Conservation (phyloP, 2,888 invertebrate genomes). For the Entomobrya proxima region DNA sequence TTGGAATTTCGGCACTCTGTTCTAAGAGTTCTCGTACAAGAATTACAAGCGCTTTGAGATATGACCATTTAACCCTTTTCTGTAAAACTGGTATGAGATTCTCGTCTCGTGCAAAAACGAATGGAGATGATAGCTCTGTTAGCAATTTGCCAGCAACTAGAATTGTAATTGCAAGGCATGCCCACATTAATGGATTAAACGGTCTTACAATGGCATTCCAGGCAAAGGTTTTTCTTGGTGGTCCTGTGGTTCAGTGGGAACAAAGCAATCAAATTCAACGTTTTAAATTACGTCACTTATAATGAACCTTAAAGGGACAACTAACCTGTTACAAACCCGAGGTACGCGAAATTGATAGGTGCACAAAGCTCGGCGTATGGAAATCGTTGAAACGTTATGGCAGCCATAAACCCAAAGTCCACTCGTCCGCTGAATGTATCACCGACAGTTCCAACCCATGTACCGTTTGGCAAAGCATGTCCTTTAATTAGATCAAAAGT, state of each 20-base stretch:
- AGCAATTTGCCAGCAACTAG: not conserved
- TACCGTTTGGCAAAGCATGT: constrained; percentile 51
- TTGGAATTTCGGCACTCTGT: constrained; percentile 1
- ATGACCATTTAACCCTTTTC: not conserved
- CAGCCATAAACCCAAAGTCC: constrained; percentile 64
- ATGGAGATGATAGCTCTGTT: not conserved
- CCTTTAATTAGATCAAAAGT: not conserved
- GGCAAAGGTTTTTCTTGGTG: constrained; percentile 32
- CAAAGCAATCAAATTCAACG: not conserved
- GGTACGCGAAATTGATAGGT: constrained; percentile 60
- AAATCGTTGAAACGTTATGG: constrained; percentile 45
- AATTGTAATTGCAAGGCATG: not conserved
- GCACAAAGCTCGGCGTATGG: constrained; percentile 57
- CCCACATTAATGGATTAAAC: constrained; percentile 37
- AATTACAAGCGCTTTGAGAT: not conserved
- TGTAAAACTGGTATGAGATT: not conserved
- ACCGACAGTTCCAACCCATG: constrained; percentile 58
- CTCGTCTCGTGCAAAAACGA: not conserved
- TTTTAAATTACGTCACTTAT: not conserved
- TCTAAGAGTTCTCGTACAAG: constrained; percentile 5
- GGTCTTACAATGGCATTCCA: constrained; percentile 66
- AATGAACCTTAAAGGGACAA: not conserved
- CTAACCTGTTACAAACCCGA: constrained; percentile 59
- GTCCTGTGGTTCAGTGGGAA: constrained; percentile 35
- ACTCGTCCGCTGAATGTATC: constrained; percentile 38